Percentiles rank a stretch among this genome's conserved stretches.
phyloP scores from a whole-genome alignment of 2,888 invertebrate genomes.

The Latrodectus hesperus region DNA sequence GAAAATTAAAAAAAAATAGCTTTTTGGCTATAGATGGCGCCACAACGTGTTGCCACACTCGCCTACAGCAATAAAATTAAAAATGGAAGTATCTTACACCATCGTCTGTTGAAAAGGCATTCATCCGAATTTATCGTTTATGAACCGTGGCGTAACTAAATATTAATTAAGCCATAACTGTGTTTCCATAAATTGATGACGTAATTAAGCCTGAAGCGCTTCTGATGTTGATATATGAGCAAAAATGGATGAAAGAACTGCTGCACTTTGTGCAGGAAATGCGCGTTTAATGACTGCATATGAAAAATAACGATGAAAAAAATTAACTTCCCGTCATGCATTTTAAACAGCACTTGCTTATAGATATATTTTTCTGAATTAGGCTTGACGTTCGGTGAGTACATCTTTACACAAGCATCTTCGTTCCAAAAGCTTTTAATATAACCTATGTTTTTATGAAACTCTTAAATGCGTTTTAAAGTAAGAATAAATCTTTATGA shows the following conservation, averaged over 20 bases:
- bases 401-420: background rate
- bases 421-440: too few species aligned
- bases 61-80: slow-evolving; percentile 55
- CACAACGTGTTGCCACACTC: slow-evolving; percentile 65
- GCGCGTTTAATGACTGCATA: slow-evolving; percentile 60
- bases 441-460: too few species aligned
- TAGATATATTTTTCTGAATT: slow-evolving; percentile 36
- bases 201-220: slow-evolving; percentile 62
- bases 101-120: slow-evolving; percentile 44
- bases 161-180: slow-evolving; percentile 67
- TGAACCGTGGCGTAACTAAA: slow-evolving; percentile 68
- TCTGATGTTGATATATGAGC: slow-evolving; percentile 65
- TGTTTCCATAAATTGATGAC: slow-evolving; percentile 69
- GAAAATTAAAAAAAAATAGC: slow-evolving; percentile 2
- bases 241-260: slow-evolving; percentile 37
- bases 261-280: slow-evolving; percentile 45
- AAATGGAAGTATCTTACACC: slow-evolving; percentile 41
- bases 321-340: slow-evolving; percentile 53
- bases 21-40: slow-evolving; percentile 39
- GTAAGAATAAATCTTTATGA: background rate
- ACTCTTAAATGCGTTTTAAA: background rate
- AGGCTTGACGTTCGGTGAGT: background rate
- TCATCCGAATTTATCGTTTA: slow-evolving; percentile 65
- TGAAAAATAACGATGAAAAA: slow-evolving; percentile 31
- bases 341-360: slow-evolving; percentile 62